A percentile compares a stretch with the other conserved stretches of the same genome.
phyloP scores from a whole-genome alignment of 2,113 vertebrate species.

The Clupea harengus region DNA sequence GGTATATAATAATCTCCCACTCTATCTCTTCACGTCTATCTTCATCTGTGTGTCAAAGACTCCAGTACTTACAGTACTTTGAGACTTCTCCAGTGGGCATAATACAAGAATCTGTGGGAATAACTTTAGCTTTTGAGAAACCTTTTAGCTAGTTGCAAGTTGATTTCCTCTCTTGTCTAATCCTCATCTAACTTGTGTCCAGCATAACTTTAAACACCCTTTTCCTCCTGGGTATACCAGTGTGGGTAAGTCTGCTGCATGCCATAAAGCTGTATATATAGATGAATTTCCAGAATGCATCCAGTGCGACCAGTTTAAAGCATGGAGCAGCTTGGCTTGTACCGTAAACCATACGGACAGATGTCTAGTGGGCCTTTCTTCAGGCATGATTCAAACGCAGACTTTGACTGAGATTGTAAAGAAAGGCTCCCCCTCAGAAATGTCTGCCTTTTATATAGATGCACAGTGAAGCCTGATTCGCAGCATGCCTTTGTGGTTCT shows the following conservation, averaged over 20 bases:
- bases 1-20: too few relatives aligned
- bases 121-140: not conserved
- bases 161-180: not conserved
- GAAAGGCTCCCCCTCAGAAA: not conserved
- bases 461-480: not conserved
- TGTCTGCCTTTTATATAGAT: not conserved
- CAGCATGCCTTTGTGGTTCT: not conserved
- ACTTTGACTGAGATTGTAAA: not conserved
- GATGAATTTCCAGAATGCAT: conserved; percentile 5
- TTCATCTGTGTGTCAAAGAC: not conserved
- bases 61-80: too few relatives aligned
- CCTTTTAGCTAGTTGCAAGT: not conserved
- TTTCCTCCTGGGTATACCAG: not conserved
- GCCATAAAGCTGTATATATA: not conserved
- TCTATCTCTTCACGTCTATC: not conserved
- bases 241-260: not conserved
- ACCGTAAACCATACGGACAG: not conserved
- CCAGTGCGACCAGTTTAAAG: not conserved
- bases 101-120: too few relatives aligned
- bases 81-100: too few relatives aligned
- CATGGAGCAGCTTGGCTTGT: not conserved
- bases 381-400: not conserved
- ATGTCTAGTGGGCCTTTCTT: not conserved
- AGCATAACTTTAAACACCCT: not conserved
- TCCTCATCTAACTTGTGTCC: not conserved